Conservation (phyloP, 1,140 invertebrate genomes). For the Aphaenogaster floridana region DNA sequence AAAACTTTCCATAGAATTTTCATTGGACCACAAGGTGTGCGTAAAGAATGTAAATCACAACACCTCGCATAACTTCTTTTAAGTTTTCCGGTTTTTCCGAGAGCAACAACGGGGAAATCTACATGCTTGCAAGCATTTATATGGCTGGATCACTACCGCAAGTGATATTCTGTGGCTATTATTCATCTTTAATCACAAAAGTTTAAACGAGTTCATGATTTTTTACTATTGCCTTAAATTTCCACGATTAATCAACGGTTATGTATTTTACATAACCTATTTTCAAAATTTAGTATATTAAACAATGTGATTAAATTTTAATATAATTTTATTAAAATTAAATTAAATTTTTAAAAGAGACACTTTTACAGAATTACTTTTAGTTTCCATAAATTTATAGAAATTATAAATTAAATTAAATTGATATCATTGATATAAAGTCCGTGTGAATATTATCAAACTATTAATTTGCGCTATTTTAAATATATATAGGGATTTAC, state of each 20-base stretch:
- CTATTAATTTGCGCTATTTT: background rate
- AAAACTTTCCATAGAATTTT: constrained; percentile 26
- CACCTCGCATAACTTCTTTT: constrained; percentile 17
- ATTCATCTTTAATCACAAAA: background rate
- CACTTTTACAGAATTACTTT: background rate
- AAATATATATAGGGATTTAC: background rate
- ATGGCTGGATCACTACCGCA: background rate
- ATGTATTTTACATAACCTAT: background rate
- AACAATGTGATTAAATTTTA: background rate
- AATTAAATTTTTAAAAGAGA: background rate
- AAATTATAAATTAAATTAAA: constrained; percentile 11
- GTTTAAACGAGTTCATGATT: background rate
- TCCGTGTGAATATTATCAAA: background rate
- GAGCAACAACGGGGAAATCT: background rate
- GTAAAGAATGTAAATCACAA: constrained; percentile 34
- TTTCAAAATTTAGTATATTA: background rate
- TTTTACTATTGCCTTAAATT: background rate
- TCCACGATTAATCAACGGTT: background rate
- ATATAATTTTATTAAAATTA: background rate
- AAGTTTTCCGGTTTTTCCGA: constrained; percentile 7
- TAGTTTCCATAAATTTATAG: background rate
- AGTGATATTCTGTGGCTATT: background rate
- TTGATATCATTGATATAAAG: constrained; percentile 3
- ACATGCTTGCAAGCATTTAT: background rate
- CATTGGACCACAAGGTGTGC: background rate